These are phyloP conservation scores for Actinopyga echinites DNA, from an alignment of 53 echinoderm and acorn worm species.

Conservation along the genomic window DNA sequence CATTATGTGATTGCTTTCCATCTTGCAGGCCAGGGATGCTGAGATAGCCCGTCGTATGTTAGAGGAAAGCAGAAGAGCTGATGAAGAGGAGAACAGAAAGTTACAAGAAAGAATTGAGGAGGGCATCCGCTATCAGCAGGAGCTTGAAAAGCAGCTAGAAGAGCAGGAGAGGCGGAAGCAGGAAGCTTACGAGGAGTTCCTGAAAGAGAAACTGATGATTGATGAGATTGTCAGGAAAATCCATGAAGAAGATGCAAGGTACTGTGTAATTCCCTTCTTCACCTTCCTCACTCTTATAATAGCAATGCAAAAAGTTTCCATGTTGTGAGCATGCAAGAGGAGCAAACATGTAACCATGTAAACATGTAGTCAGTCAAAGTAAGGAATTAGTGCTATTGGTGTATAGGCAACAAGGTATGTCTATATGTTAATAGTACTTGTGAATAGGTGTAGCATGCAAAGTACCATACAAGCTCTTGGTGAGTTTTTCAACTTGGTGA, in stretches of 20 bases:
- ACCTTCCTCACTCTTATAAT: too few relatives aligned
- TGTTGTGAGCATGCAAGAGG: too few relatives aligned
- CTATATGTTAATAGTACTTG: too few relatives aligned
- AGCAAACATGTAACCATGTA: too few relatives aligned
- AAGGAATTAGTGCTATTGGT: too few relatives aligned
- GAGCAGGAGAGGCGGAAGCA: constrained; percentile 83
- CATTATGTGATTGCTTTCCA: too few relatives aligned
- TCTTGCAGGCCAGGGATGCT: constrained; percentile 78
- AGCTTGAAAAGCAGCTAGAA: constrained; percentile 96
- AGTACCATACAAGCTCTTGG: too few relatives aligned
- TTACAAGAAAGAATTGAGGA: constrained; percentile 75
- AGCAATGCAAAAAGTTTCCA: too few relatives aligned
- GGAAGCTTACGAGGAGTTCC: constrained; percentile 94
- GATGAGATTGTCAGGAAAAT: constrained; percentile 98
- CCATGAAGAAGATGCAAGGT: constrained; percentile 97
- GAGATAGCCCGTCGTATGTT: constrained; percentile 84
- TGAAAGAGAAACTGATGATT: constrained; percentile 99
- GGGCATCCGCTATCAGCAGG: constrained; percentile 88
- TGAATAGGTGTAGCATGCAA: too few relatives aligned
- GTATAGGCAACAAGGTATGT: too few relatives aligned
- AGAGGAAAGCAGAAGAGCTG: constrained; percentile 82
- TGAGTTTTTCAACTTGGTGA: too few relatives aligned
- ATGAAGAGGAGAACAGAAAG: constrained; percentile 73
- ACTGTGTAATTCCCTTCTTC: neutral
- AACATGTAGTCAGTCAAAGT: too few relatives aligned